Percentiles rank a stretch among this genome's conserved stretches.
phyloP scores from a whole-genome alignment of 1,140 invertebrate species.

The Vanessa atalanta region DNA sequence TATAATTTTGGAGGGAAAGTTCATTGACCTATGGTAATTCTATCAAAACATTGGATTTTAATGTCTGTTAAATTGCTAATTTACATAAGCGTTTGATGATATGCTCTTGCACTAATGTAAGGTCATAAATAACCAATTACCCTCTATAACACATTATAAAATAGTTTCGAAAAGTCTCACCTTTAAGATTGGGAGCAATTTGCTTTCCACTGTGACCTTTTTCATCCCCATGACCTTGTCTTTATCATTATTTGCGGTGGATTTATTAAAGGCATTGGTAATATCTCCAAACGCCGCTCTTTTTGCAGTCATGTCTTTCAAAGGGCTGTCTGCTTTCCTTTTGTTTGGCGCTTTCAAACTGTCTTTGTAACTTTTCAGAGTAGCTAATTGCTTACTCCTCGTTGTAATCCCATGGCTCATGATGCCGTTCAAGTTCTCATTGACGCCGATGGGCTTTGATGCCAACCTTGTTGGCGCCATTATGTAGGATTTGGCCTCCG shows the following conservation, averaged over 20 bases:
- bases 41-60: conserved; percentile 24
- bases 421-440: conserved; percentile 73
- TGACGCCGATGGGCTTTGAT: conserved; percentile 75
- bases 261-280: conserved; percentile 84
- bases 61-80: background rate
- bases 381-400: conserved; percentile 75
- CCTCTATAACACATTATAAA: conserved; percentile 41
- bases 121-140: conserved; percentile 39
- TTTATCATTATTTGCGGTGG: conserved; percentile 59
- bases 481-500: conserved; percentile 50
- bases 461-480: conserved; percentile 83
- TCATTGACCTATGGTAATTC: conserved; percentile 49
- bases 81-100: background rate
- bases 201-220: conserved; percentile 80
- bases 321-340: conserved; percentile 82
- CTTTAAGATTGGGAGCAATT: conserved; percentile 79
- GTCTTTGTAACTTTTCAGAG: conserved; percentile 71
- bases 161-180: conserved; percentile 51
- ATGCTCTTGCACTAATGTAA: background rate
- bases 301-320: conserved; percentile 82
- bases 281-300: conserved; percentile 88
- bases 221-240: conserved; percentile 69
- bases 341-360: conserved; percentile 71
- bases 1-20: conserved; percentile 66
- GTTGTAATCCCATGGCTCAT: conserved; percentile 69